Conservation (phyloP, 2,888 invertebrate genomes). For the Muschampia staudingeri region DNA sequence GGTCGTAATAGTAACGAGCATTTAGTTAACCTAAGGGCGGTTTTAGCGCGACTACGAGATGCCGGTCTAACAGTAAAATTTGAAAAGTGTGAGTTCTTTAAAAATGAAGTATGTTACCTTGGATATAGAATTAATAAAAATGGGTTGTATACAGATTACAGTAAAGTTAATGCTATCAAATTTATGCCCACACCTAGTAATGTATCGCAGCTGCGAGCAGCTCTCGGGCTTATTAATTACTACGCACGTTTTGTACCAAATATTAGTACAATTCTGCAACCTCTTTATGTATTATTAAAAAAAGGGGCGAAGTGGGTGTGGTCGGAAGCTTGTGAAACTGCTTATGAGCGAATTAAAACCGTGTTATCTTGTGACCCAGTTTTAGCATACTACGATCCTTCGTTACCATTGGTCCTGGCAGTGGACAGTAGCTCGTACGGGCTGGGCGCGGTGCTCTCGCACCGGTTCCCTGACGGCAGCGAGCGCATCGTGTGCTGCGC, state of each 20-base stretch:
- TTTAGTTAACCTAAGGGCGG: neutral
- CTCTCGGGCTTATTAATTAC: slow-evolving; percentile 66
- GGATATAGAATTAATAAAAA: slow-evolving; percentile 18
- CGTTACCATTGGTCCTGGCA: neutral
- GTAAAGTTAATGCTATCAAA: slow-evolving; percentile 41
- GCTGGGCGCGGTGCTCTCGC: slow-evolving; percentile 66
- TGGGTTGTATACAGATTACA: slow-evolving; percentile 54
- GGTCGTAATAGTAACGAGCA: slow-evolving; percentile 32
- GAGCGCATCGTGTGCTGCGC: slow-evolving; percentile 67
- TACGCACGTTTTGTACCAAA: slow-evolving; percentile 58
- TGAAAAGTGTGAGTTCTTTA: slow-evolving; percentile 37
- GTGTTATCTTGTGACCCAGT: slow-evolving; percentile 40
- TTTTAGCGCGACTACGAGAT: neutral
- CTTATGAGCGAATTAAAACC: slow-evolving; percentile 45
- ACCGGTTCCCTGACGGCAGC: slow-evolving; percentile 59
- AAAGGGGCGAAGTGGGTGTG: slow-evolving; percentile 58
- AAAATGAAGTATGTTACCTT: slow-evolving; percentile 4
- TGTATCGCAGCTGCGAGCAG: slow-evolving; percentile 58
- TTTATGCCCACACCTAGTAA: slow-evolving; percentile 48
- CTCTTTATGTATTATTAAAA: slow-evolving; percentile 26
- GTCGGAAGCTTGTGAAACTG: slow-evolving; percentile 46
- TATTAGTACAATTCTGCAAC: slow-evolving; percentile 44
- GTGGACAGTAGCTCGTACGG: slow-evolving; percentile 60
- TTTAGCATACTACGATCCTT: slow-evolving; percentile 58
- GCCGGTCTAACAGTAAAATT: slow-evolving; percentile 43